Evolutionary conservation across 2,888 invertebrate species (phyloP).

Genomic region (Phalangium opilio): DNA sequence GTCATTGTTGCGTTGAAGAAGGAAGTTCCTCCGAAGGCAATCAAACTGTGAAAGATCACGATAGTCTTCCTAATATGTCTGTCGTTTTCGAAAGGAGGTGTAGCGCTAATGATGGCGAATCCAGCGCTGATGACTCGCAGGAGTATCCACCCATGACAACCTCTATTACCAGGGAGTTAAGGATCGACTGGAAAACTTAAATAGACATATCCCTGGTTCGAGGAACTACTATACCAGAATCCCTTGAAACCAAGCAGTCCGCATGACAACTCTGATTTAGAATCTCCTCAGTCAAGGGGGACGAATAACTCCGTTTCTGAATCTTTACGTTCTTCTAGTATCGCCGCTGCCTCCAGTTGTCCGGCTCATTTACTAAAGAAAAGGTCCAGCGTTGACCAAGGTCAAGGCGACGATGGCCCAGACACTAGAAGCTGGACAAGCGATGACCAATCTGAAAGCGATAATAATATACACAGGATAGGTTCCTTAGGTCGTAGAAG

Average conservation of each 20-base stretch:
- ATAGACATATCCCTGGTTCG: constrained; percentile 60
- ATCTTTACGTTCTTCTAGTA: too few species aligned
- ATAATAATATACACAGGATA: constrained; percentile 13
- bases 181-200: constrained; percentile 67
- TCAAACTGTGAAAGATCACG: too few species aligned
- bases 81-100: too few species aligned
- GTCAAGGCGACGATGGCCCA: constrained; percentile 14
- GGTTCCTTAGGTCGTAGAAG: constrained; percentile 9
- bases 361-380: too few species aligned
- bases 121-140: constrained; percentile 43
- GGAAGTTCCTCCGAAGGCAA: too few species aligned
- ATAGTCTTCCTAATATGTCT: too few species aligned
- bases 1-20: too few species aligned
- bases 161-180: constrained; percentile 65
- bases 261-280: constrained; percentile 18
- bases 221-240: neutral
- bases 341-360: too few species aligned
- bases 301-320: too few species aligned
- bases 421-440: constrained; percentile 17
- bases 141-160: constrained; percentile 76
- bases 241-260: too few species aligned
- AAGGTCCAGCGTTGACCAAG: constrained; percentile 9
- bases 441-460: constrained; percentile 13
- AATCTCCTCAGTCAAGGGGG: constrained; percentile 17
- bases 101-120: constrained; percentile 1